A percentile compares a stretch with the other conserved stretches of the same genome.
These are phyloP conservation scores for Drosophila yooni DNA, from an alignment of 2,888 invertebrate genomes.

Conservation along the genomic window DNA sequence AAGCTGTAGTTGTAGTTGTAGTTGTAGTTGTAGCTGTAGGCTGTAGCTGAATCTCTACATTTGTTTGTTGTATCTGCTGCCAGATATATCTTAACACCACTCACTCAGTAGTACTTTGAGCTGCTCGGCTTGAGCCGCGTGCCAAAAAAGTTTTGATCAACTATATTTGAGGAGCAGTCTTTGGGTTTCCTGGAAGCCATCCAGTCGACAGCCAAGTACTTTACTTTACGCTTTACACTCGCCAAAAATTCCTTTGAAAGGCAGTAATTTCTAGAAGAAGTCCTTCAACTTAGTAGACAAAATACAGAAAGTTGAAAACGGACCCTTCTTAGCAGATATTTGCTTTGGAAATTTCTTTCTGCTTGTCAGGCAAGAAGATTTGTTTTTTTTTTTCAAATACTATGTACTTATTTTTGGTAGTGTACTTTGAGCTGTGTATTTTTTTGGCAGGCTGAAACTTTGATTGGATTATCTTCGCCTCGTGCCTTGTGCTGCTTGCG, in stretches of 20 bases:
- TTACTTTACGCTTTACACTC: constrained; percentile 10
- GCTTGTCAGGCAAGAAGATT: too few species aligned
- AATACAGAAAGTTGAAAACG: neutral
- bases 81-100: constrained; percentile 65
- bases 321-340: neutral
- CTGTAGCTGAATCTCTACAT: neutral
- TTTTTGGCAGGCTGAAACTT: constrained; percentile 3
- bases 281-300: neutral
- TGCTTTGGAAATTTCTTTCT: neutral
- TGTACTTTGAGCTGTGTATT: constrained; percentile 3
- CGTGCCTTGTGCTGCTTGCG: constrained; percentile 49
- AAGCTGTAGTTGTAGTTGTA: neutral
- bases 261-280: neutral
- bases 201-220: constrained; percentile 16
- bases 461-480: constrained; percentile 28
- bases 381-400: neutral
- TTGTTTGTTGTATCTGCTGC: constrained; percentile 31
- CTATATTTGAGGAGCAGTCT: constrained; percentile 48
- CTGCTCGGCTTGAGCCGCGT: constrained; percentile 61
- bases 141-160: constrained; percentile 77
- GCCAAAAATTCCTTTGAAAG: neutral
- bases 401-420: neutral
- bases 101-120: neutral
- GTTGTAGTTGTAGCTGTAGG: neutral
- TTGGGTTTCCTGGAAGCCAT: constrained; percentile 56